Evolutionary conservation across 2,888 invertebrate species (phyloP).

Genomic region (Chloroclystis v-ata): DNA sequence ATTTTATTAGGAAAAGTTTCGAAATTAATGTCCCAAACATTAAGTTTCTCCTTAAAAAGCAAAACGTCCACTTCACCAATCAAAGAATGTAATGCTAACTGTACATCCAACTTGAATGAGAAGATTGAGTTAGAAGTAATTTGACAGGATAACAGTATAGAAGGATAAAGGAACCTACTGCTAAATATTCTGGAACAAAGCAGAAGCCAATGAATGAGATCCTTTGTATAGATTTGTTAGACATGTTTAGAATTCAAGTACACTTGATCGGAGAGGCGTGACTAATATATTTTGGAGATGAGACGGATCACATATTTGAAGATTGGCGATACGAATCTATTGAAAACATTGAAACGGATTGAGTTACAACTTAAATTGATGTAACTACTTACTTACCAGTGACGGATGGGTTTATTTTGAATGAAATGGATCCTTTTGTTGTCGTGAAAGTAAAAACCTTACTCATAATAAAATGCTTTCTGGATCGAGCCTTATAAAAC

Average conservation of each 20-base stretch:
- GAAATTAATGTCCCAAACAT: too few species aligned
- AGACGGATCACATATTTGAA: constrained; percentile 23
- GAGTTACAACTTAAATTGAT: constrained; percentile 21
- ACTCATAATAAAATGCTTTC: background rate
- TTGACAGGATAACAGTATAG: constrained; percentile 37
- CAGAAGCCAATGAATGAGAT: constrained; percentile 21
- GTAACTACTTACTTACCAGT: constrained; percentile 16
- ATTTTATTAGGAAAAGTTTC: too few species aligned
- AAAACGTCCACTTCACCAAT: constrained; percentile 5
- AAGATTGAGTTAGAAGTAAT: constrained; percentile 22
- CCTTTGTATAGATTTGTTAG: constrained; percentile 27
- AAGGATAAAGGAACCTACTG: constrained; percentile 16
- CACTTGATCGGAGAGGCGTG: constrained; percentile 40
- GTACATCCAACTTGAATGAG: constrained; percentile 19
- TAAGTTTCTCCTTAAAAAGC: too few species aligned
- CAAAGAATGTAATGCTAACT: constrained; percentile 8
- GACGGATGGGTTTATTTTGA: constrained; percentile 15
- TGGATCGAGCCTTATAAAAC: background rate
- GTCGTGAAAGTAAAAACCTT: constrained; percentile 1
- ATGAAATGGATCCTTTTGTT: constrained; percentile 8
- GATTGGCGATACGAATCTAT: constrained; percentile 39
- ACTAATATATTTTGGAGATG: constrained; percentile 32
- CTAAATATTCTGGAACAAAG: constrained; percentile 8
- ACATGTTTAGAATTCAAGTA: constrained; percentile 31
- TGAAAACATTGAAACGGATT: constrained; percentile 24